Evolutionary conservation across 1,140 invertebrate species (phyloP), one percentile per base, ranked within the genome.

Genomic region (Zaprionus nigranus): DNA sequence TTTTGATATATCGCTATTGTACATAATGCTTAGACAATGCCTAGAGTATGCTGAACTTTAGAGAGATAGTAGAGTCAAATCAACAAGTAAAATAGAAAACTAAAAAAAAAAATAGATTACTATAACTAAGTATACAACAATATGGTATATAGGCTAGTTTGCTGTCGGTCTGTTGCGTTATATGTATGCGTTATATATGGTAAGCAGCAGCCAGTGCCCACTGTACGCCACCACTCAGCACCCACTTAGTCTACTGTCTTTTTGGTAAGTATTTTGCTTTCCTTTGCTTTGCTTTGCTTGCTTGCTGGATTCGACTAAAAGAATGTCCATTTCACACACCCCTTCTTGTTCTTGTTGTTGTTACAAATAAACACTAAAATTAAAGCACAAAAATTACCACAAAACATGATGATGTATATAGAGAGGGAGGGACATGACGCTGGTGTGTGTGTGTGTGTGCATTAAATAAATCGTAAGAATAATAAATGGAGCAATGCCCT

Each of bases 221-320:
- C 66, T 69, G 74, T 78, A 63, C 74, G 20, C 46, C 46, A 26
- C 12, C 36, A 40, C 43, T 20, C 9, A 80, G 43, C 65, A 58
- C 69, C 68, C 68, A 65, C 78, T 84, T 81, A 83, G 65, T 59
- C 84, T 87, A 88, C 64, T 87, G 84, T 88, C 84, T 87, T 87
- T 87, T 87, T 87, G 84, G 84, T 87, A 88, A 87, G 74, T 78
- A 83, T 81, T 81, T 68, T 75, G 40, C 36, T 71, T 67, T 71
- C 73, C 28, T 28, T 28, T n/a, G n/a, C n/a, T 81, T 68, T 75
- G 40, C 36, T 71, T 67, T 71, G 77, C 28, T 28, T 28, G 49
- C 59, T 62, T 78, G 60, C 65, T 81, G 61, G 72, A 76, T 65
- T 65, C 68, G 69, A 59, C 58, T 70, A 60, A 57, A 36, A 60